These are phyloP conservation scores for Scelioninae gen. 1 DNA, from an alignment of 2,888 invertebrate genomes.

Conservation along the genomic window DNA sequence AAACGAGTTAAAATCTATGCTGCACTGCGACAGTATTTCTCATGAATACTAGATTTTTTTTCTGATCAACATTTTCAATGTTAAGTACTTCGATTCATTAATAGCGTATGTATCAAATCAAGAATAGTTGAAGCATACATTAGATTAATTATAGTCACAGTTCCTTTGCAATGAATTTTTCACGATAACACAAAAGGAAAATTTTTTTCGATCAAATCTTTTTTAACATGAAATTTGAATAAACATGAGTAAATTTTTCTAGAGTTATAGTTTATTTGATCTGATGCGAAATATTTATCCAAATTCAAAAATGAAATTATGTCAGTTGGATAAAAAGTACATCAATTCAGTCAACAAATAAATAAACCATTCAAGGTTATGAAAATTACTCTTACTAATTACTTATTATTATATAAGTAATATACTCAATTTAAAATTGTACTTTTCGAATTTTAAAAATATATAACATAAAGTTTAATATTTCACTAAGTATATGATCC, in stretches of 20 bases:
- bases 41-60: conserved; percentile 18
- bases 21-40: conserved; percentile 49
- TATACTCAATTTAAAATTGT: no score
- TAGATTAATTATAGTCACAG: not conserved
- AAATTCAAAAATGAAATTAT: not conserved
- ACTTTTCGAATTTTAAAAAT: no score
- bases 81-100: no score
- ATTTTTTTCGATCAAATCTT: conserved; percentile 35
- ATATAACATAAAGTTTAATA: no score
- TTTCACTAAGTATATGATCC: no score
- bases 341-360: no score
- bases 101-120: no score
- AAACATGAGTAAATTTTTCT: conserved; percentile 30
- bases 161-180: conserved; percentile 20
- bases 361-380: no score
- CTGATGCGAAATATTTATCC: conserved; percentile 1
- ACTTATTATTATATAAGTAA: no score
- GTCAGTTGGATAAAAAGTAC: not conserved
- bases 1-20: conserved; percentile 35
- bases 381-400: no score
- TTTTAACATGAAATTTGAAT: conserved; percentile 44
- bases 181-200: conserved; percentile 23
- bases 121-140: not conserved
- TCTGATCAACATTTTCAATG: not conserved
- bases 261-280: conserved; percentile 19